A percentile compares a stretch with the other conserved stretches of the same genome.
These are phyloP conservation scores for Gisinianus flammeolus DNA, from an alignment of 2,888 invertebrate species.

Conservation along the genomic window DNA sequence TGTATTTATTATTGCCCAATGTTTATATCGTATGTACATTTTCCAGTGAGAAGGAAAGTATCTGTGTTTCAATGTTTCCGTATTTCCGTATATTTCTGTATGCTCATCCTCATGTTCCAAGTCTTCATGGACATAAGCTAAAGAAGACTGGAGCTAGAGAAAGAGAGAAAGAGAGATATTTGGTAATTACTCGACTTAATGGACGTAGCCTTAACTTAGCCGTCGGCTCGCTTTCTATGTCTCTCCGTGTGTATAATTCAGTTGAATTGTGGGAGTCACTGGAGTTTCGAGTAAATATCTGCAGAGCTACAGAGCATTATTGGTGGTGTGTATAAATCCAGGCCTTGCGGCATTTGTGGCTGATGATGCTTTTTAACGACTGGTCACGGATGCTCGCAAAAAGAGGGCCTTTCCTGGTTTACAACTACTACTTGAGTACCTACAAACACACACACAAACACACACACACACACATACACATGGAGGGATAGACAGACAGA, in stretches of 20 bases:
- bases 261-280: background rate
- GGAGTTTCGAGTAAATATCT: conserved; percentile 8
- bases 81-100: background rate
- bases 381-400: conserved; percentile 30
- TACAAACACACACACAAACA: background rate
- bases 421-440: no score
- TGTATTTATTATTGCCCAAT: no score
- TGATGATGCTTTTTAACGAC: conserved; percentile 33
- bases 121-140: background rate
- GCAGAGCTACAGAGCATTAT: conserved; percentile 19
- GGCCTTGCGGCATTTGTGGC: conserved; percentile 36
- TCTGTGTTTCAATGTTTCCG: no score
- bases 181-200: conserved; percentile 32
- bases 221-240: conserved; percentile 1
- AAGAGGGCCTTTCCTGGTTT: background rate
- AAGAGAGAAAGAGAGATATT: conserved; percentile 13
- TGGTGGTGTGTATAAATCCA: conserved; percentile 31
- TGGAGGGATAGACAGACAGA: no score
- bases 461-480: no score
- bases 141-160: background rate
- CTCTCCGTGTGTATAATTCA: background rate
- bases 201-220: conserved; percentile 18
- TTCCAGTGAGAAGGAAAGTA: no score
- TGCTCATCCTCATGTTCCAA: background rate
- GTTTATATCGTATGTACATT: no score